Percentiles rank a stretch among this genome's conserved stretches.
These are phyloP conservation scores for Passer montanus DNA, from an alignment of 2,113 vertebrate genomes.

Conservation along the genomic window DNA sequence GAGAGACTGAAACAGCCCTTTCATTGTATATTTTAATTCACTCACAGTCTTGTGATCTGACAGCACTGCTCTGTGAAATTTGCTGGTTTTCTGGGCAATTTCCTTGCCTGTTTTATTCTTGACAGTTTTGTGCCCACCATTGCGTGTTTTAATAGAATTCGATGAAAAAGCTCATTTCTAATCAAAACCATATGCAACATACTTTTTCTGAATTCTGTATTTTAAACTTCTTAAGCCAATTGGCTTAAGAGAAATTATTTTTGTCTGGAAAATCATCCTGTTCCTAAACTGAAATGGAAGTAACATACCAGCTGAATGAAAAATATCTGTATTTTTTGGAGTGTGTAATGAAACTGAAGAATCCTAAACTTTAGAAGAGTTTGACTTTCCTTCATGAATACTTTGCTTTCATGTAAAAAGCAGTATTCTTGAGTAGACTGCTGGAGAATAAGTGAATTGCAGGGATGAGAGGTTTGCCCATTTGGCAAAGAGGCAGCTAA, in stretches of 20 bases:
- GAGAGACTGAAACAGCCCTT: neutral
- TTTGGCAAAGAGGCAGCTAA: neutral
- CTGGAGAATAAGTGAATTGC: neutral
- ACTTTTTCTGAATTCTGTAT: neutral
- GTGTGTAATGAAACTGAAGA: neutral
- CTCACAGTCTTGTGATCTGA: neutral
- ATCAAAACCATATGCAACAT: neutral
- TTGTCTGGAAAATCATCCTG: constrained; percentile 1
- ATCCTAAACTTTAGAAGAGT: neutral
- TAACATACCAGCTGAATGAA: neutral
- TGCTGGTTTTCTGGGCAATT: neutral
- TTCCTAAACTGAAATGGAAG: constrained; percentile 26
- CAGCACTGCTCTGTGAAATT: neutral
- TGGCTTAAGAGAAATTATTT: constrained; percentile 1
- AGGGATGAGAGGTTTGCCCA: neutral
- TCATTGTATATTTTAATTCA: neutral
- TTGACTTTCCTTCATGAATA: neutral
- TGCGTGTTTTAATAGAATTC: neutral
- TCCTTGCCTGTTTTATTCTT: neutral
- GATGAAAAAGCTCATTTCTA: neutral
- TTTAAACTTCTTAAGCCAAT: neutral
- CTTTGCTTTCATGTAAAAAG: neutral
- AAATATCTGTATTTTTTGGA: constrained; percentile 1
- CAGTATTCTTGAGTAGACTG: neutral
- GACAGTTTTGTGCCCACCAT: neutral